These are phyloP conservation scores for Scalopus aquaticus DNA, from an alignment of 2,113 vertebrate species.

Conservation along the genomic window DNA sequence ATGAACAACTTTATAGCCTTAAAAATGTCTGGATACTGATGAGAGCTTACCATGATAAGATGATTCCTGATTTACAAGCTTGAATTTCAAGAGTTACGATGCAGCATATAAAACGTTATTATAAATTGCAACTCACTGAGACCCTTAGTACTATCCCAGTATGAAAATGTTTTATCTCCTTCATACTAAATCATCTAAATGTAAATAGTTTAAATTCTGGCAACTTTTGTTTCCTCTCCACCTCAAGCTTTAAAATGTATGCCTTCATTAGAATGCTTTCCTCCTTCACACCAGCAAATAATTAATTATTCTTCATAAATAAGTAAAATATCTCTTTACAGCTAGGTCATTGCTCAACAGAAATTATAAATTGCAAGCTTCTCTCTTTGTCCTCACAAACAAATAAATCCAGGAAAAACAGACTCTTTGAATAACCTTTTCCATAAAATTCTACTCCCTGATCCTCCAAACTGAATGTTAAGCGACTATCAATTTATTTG, in stretches of 20 bases:
- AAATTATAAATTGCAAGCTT: constrained; percentile 70
- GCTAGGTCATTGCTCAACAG: constrained; percentile 63
- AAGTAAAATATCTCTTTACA: constrained; percentile 72
- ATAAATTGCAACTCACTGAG: constrained; percentile 57
- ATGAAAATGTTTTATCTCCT: constrained; percentile 71
- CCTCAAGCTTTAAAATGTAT: constrained; percentile 72
- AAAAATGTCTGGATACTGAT: constrained; percentile 73
- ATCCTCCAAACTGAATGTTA: constrained; percentile 66
- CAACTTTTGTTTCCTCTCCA: constrained; percentile 70
- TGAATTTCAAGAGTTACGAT: constrained; percentile 71
- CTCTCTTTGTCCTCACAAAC: constrained; percentile 71
- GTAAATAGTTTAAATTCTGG: constrained; percentile 76
- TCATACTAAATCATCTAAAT: constrained; percentile 68
- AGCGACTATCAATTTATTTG: constrained; percentile 71
- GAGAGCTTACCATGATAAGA: constrained; percentile 68
- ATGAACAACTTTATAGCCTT: constrained; percentile 68
- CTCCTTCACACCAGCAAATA: constrained; percentile 63
- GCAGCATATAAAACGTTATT: constrained; percentile 55
- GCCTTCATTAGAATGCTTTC: constrained; percentile 71
- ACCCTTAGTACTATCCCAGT: constrained; percentile 66
- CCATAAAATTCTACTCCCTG: constrained; percentile 54
- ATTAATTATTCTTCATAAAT: constrained; percentile 77
- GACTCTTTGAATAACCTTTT: constrained; percentile 78
- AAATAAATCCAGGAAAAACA: constrained; percentile 75
- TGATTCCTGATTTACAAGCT: constrained; percentile 69